These are phyloP conservation scores for Varanus salvator DNA, from an alignment of 2,113 vertebrate species.

Conservation along the genomic window DNA sequence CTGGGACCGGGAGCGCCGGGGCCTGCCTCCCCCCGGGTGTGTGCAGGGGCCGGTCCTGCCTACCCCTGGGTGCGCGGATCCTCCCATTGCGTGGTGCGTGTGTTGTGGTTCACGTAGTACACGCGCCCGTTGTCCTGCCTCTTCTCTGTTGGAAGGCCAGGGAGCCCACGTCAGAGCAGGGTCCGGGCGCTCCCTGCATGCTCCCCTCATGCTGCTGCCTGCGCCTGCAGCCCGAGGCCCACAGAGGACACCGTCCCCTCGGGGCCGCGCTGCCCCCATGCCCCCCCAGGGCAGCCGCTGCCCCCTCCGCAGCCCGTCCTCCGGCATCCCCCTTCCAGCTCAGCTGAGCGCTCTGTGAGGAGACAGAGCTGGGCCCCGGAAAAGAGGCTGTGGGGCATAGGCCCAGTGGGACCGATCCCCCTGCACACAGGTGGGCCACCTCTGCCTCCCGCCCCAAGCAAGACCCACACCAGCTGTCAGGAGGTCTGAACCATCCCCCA, in stretches of 20 bases:
- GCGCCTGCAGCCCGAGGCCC: too few species aligned
- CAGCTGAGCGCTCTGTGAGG: neutral
- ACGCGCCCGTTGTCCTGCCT: conserved; percentile 96
- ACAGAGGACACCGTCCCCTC: too few species aligned
- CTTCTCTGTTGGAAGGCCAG: conserved; percentile 82
- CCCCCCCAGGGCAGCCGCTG: too few species aligned
- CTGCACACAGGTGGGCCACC: neutral
- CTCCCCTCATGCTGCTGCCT: too few species aligned
- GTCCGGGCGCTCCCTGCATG: too few species aligned
- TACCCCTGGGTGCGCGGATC: conserved; percentile 98
- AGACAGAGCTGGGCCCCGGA: neutral
- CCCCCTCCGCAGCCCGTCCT: too few species aligned
- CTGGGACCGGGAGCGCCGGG: neutral
- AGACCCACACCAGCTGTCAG: too few species aligned
- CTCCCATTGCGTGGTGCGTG: conserved; percentile 97
- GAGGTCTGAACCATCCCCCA: neutral
- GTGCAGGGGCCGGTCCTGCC: conserved; percentile 55
- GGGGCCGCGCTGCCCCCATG: too few species aligned
- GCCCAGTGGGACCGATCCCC: too few species aligned
- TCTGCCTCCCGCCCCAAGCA: neutral
- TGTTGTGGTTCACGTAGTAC: conserved; percentile 99
- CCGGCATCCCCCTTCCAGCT: neutral
- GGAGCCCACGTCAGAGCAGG: too few species aligned
- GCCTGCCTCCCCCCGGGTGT: neutral
- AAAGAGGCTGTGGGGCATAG: too few species aligned